phyloP scores from a whole-genome alignment of 2,797 vertebrate genomes.

The Poecilia velifera region DNA sequence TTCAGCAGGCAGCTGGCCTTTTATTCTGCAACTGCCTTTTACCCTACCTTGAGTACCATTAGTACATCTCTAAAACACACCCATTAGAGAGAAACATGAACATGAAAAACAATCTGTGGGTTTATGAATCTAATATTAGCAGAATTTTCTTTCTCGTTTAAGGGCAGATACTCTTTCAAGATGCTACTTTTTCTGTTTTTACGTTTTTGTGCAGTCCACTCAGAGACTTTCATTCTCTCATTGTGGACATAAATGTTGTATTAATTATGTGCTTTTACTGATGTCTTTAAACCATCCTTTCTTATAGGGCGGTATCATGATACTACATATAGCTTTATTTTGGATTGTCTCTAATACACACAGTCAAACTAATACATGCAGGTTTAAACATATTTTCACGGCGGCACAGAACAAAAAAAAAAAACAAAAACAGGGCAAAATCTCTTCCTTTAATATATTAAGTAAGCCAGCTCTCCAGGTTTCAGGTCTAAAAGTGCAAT shows the following conservation, averaged over 20 bases:
- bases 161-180: neutral
- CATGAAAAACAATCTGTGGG: neutral
- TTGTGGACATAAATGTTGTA: neutral
- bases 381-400: neutral
- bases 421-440: too few relatives aligned
- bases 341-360: neutral
- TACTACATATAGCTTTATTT: neutral
- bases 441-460: too few relatives aligned
- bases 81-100: neutral
- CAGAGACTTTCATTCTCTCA: neutral
- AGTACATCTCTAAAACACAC: constrained; percentile 25
- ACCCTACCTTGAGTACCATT: constrained; percentile 14
- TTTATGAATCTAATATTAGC: neutral
- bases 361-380: neutral
- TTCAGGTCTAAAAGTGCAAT: too few relatives aligned
- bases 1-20: constrained; percentile 64
- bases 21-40: constrained; percentile 46
- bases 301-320: neutral
- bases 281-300: neutral
- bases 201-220: neutral
- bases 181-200: neutral
- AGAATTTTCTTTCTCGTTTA: neutral
- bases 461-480: too few relatives aligned
- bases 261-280: neutral
- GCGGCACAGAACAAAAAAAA: too few relatives aligned